These are phyloP conservation scores for Dromaius novaehollandiae DNA, from an alignment of 2,113 vertebrate genomes.

Conservation along the genomic window DNA sequence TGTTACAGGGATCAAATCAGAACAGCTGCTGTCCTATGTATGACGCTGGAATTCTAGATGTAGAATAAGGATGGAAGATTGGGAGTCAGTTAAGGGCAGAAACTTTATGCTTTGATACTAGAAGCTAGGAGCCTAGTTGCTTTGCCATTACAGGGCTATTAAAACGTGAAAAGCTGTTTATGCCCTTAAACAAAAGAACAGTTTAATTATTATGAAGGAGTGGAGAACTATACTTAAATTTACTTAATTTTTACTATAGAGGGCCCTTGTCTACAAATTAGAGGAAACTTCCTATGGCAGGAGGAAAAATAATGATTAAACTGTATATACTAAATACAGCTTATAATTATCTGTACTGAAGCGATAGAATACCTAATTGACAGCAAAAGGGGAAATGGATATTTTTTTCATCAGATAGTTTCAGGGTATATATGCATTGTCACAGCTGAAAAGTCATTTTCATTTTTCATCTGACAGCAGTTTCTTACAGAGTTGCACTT, in stretches of 20 bases:
- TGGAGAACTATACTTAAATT: neutral
- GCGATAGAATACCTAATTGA: neutral
- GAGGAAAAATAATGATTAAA: neutral
- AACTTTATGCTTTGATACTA: neutral
- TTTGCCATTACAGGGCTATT: neutral
- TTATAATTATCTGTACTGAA: neutral
- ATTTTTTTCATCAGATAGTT: neutral
- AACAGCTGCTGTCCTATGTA: neutral
- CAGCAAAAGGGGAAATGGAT: neutral
- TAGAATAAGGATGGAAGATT: neutral
- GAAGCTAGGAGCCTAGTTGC: neutral
- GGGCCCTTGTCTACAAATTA: neutral
- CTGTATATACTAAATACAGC: neutral
- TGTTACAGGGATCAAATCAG: neutral
- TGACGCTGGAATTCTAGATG: neutral
- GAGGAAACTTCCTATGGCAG: neutral
- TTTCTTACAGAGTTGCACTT: neutral
- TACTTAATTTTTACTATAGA: neutral
- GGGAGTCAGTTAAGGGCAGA: neutral
- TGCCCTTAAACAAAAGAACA: neutral
- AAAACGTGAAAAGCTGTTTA: neutral
- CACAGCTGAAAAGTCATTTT: neutral
- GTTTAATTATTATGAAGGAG: neutral
- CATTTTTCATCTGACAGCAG: neutral
- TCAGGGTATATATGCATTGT: neutral